Conservation (phyloP, 1,140 invertebrate genomes). For the Rhagoletis pomonella region DNA sequence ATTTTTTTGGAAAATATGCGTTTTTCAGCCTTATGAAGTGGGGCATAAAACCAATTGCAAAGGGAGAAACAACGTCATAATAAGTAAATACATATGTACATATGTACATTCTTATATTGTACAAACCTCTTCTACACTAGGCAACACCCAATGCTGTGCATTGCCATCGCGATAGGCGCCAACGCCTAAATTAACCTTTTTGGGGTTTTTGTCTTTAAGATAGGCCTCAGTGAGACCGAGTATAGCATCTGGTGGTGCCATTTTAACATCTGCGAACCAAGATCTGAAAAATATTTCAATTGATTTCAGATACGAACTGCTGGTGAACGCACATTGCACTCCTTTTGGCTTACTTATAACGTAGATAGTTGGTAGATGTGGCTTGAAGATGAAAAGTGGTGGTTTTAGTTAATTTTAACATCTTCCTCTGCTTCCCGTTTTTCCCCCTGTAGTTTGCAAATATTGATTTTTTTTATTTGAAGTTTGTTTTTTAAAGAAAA, state of each 20-base stretch:
- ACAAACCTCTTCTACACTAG: constrained; percentile 19
- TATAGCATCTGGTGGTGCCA: constrained; percentile 33
- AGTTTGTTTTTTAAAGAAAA: too few species aligned
- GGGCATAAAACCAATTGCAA: too few species aligned
- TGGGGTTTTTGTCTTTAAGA: constrained; percentile 12
- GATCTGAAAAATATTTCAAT: neutral
- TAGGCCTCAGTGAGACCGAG: constrained; percentile 23
- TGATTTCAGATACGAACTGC: neutral
- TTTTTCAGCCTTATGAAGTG: neutral
- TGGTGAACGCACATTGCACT: neutral
- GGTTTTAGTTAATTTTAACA: too few species aligned
- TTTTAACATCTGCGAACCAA: constrained; percentile 18
- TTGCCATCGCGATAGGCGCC: constrained; percentile 9
- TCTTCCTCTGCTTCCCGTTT: too few species aligned
- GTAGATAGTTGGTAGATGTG: neutral
- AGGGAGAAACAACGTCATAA: too few species aligned
- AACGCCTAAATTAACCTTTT: constrained; percentile 20
- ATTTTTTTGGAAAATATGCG: neutral
- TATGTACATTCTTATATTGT: too few species aligned
- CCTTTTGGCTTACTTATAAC: neutral
- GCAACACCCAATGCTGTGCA: neutral
- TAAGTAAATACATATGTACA: too few species aligned
- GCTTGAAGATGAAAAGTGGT: too few species aligned
- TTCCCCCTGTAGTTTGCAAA: too few species aligned
- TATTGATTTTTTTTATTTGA: too few species aligned